Percentiles rank a stretch among this genome's conserved stretches.
Conservation (phyloP, 2,797 vertebrate genomes). For the Eulemur mongoz region DNA sequence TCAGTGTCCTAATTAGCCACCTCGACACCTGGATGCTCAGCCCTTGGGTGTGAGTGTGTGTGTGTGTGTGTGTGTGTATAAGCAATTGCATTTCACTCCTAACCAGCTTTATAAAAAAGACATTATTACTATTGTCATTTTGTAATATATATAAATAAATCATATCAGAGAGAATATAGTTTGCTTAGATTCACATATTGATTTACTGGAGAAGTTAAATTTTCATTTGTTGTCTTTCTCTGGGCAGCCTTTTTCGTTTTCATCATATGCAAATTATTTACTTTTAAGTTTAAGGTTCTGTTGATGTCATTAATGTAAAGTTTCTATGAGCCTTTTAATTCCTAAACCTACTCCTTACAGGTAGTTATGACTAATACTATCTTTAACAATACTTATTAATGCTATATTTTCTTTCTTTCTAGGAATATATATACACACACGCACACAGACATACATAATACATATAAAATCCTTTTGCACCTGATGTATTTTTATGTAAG, state of each 20-base stretch:
- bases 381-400: not conserved
- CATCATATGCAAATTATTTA: not conserved
- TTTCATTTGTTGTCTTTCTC: not conserved
- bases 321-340: not conserved
- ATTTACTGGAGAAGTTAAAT: not conserved
- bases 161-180: not conserved
- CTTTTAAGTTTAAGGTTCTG: not conserved
- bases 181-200: not conserved
- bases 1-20: not conserved
- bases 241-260: not conserved
- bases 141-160: not conserved
- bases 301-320: not conserved
- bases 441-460: not conserved
- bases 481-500: not conserved
- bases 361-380: not conserved
- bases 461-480: not conserved
- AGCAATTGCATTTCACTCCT: not conserved
- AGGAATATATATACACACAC: not conserved
- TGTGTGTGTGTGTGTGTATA: not conserved
- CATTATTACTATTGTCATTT: not conserved
- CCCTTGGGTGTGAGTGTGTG: fast-evolving
- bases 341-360: not conserved
- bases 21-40: no score
- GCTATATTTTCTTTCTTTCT: not conserved
- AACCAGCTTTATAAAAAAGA: not conserved